Conservation (phyloP, 2,888 invertebrate species). For the Cheilosia urbana region DNA sequence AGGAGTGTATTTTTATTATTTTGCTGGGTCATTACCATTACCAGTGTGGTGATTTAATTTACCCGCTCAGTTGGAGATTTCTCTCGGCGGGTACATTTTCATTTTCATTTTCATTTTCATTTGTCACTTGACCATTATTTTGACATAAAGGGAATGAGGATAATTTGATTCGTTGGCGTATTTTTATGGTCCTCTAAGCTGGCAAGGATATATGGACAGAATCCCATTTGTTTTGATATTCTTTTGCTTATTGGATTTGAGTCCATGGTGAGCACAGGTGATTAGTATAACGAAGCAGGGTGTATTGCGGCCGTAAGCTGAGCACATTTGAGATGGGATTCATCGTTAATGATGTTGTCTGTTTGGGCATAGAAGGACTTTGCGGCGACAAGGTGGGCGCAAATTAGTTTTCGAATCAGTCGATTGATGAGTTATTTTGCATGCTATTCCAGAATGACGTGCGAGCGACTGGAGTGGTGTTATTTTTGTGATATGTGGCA, state of each 20-base stretch:
- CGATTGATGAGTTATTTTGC: too few species aligned
- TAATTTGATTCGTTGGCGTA: constrained; percentile 62
- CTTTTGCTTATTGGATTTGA: constrained; percentile 42
- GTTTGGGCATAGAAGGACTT: neutral
- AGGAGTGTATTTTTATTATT: constrained; percentile 52
- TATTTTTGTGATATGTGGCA: too few species aligned
- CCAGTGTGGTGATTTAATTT: constrained; percentile 70
- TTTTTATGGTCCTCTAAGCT: constrained; percentile 26
- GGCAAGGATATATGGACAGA: constrained; percentile 9
- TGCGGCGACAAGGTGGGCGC: too few species aligned
- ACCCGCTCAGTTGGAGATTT: constrained; percentile 66
- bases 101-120: constrained; percentile 71
- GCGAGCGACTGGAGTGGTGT: too few species aligned
- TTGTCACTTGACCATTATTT: constrained; percentile 71
- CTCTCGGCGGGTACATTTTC: constrained; percentile 57
- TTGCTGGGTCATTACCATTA: constrained; percentile 32
- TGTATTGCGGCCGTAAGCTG: neutral
- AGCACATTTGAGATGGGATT: neutral
- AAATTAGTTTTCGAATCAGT: too few species aligned
- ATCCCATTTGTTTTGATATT: constrained; percentile 23
- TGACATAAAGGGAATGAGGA: constrained; percentile 62
- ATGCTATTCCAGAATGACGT: too few species aligned
- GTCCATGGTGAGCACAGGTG: constrained; percentile 37
- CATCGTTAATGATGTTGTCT: neutral
- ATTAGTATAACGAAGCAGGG: constrained; percentile 48